Base-by-base conservation (phyloP, 2,888 invertebrate genomes). In the Meta bourneti region DNA sequence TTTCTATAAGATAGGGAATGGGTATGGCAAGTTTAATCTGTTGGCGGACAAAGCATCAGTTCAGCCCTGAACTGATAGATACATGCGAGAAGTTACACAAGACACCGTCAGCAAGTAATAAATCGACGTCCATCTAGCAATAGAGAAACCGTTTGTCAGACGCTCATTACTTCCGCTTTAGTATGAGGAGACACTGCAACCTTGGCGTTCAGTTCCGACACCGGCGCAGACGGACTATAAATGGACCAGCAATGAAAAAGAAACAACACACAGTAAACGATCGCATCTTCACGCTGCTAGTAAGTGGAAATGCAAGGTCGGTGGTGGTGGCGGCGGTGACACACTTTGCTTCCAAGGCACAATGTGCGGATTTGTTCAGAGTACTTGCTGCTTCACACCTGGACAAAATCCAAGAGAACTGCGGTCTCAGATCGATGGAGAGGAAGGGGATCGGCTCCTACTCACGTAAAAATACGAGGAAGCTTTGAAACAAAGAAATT, bases 151-250 rank as follows among this genome's bases (percentile, higher is more conserved):
- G 34, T 34, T 34, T 34, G 34, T 34, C 34, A 34, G 34, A 34
- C 61, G 11, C 34, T 6, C 34, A 16, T 5, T 16, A 54, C 54
- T 79, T 79, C 61, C 81, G 71, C 81, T 61, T 20, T 13, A 34
- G n/a, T 69, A n/a, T 69, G 34, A 20, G 69, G 9, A 74, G 69
- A 20, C 34, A 16, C 9, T 1, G 70, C 70, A 86, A 86, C 85
- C 85, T 86, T 86, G 85, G 49, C 78, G 85, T 19, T 7, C 34
- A 4, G 34, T 34, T 2, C 34, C 34, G 34, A 34, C 19, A 11
- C 48, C 71, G 81, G 16, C 52, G n/a, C 80, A 88, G 88, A 80
- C 88, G 72, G 52, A 74, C 88, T 88, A 88, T 79, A 88, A 79
- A 88, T 88, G 88, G 88, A 72, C 48, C 80, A 80, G 48, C 87